These are phyloP conservation scores for Scaptomyza parva DNA, from an alignment of 2,888 invertebrate species.

Conservation along the genomic window DNA sequence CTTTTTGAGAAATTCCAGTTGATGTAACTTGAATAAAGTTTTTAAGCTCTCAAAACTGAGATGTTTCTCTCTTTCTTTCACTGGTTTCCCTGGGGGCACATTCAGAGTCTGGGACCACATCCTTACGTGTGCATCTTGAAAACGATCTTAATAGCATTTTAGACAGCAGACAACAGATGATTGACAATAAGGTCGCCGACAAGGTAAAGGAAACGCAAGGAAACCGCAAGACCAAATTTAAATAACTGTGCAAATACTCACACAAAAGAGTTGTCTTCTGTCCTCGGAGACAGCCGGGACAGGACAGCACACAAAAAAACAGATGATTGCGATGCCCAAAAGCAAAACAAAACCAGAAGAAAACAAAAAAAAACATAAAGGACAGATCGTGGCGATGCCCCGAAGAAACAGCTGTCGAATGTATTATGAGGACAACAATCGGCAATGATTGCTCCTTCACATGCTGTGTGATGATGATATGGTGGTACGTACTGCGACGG, in stretches of 20 bases:
- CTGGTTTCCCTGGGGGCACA: constrained; percentile 2
- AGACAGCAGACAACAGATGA: constrained; percentile 66
- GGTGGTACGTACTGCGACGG: constrained; percentile 29
- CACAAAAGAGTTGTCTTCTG: constrained; percentile 49
- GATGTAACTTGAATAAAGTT: constrained; percentile 14
- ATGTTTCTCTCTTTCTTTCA: neutral
- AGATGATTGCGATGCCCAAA: constrained; percentile 51
- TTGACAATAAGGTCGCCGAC: constrained; percentile 65
- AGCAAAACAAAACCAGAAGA: constrained; percentile 50
- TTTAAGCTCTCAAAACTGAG: constrained; percentile 6
- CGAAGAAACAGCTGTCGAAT: constrained; percentile 73
- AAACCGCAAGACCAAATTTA: constrained; percentile 79
- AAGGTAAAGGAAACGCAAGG: constrained; percentile 30
- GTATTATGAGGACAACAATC: constrained; percentile 45
- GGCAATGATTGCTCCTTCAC: constrained; percentile 28
- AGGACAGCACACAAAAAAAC: constrained; percentile 41
- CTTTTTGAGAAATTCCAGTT: constrained; percentile 22
- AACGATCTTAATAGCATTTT: constrained; percentile 50
- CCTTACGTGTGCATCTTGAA: constrained; percentile 36
- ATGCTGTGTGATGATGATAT: constrained; percentile 16
- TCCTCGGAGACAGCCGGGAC: neutral
- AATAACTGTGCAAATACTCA: constrained; percentile 64
- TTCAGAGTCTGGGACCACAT: constrained; percentile 34
- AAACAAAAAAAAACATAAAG: constrained; percentile 53
- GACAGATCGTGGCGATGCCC: constrained; percentile 44